These are phyloP conservation scores for Edolisoma coerulescens DNA, from an alignment of 2,113 vertebrate species.

Conservation along the genomic window DNA sequence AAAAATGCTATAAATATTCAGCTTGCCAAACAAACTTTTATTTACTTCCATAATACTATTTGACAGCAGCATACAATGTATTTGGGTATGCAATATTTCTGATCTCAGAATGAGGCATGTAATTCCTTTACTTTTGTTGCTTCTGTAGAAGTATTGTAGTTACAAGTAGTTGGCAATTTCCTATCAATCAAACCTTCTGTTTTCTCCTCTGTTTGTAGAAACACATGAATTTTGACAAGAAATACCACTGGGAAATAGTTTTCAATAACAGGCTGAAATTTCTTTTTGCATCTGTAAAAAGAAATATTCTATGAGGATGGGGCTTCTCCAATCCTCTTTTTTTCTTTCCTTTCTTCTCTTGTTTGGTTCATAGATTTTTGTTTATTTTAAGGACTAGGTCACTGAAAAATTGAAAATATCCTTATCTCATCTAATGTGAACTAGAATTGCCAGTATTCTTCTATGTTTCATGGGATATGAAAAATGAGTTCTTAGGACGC, in stretches of 20 bases:
- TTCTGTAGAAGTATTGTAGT: background rate
- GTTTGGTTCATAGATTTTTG: background rate
- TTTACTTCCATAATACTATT: background rate
- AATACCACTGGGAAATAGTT: background rate
- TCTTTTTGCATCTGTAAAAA: background rate
- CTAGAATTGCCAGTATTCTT: background rate
- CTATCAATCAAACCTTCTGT: background rate
- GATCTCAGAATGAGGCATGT: background rate
- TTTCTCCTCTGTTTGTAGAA: background rate
- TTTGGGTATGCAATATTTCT: background rate
- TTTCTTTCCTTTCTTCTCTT: background rate
- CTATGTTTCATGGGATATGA: background rate
- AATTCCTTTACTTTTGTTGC: background rate
- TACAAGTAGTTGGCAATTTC: background rate
- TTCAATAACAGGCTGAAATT: background rate
- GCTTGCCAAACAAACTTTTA: background rate
- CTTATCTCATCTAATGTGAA: background rate
- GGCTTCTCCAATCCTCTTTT: fast-evolving
- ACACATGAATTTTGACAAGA: background rate
- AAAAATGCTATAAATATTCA: fast-evolving
- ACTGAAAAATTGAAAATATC: background rate
- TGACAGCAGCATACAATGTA: background rate
- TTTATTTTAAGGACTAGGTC: background rate
- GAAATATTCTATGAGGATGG: background rate
- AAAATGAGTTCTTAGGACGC: background rate